Evolutionary conservation across 2,888 invertebrate species (phyloP), one percentile per base, ranked within the genome.

Genomic region (Cryptocephalus primarius): DNA sequence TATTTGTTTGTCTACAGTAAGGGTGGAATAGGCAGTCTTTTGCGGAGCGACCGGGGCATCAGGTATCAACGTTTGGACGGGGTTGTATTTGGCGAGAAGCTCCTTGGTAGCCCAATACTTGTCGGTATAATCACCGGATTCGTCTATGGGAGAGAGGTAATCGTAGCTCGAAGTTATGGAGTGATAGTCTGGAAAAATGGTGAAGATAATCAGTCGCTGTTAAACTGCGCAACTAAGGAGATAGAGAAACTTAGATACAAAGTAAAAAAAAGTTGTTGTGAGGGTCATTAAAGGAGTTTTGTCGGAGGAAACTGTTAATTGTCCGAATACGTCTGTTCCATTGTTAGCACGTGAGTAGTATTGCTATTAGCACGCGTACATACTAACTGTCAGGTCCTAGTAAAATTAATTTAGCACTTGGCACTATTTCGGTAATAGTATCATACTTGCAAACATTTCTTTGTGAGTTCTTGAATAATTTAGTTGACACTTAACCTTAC

Each of bases 71-170:
- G 67, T 66, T 46, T 58, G 50, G 8, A 68, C 55, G 13, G 56
- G 55, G 42, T 64, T 66, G 48, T 72, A 70, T 44, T 62, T 59
- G n/a, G 49, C 50, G 8, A 69, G 39, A n/a, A 80, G 71, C 8
- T 82, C 71, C 55, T 83, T 77, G 44, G 90, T 77, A 42, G 56
- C 47, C 55, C 59, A 52, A 51, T 77, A 70, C 71, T 94, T 94
- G 0, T 76, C 72, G 0, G 91, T 92, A 1, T 86, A 83, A 71
- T 93, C 92, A 1, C 94, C 94, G 44, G 88, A 85, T 69, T 95
- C 94, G 10, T 76, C 78, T 53, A 95, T 71, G 0, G 93, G 92
- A 1, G 93, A 86, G 66, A 92, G 90, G 63, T 93, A 95, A 66
- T 62, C 62, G 42, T 70, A 71, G 45, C 69, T 71, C 6, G 68